Base-by-base conservation (phyloP, 2,113 vertebrate species). In the Myanophis thanlyinensis region DNA sequence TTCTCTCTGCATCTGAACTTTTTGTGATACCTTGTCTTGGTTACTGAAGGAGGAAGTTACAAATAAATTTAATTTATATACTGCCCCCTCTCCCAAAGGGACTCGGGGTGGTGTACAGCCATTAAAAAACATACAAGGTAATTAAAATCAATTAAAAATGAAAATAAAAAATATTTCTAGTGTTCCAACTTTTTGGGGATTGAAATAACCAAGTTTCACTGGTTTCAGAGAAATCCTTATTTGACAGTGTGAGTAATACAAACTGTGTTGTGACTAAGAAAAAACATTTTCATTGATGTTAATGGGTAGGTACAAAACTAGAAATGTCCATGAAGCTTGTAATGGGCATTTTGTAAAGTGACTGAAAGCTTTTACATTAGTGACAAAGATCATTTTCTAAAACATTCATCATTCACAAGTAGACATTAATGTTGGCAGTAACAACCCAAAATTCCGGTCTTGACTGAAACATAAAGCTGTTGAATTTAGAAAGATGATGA, bases 321-420 rank as follows among this genome's bases (percentile, higher is more conserved):
- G 52, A 85, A 59, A 85, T 48, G 67, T 84, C 85, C n/a, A 47
- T 59, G 25, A 48, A 59, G 67, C 84, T 89, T 84, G 56, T 92
- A 92, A 85, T 89, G 22, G 22, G 67, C 52, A 48, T 92, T 85
- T 89, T 85, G 44, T 22, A 59, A 47, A 92, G 52, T 49, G 12
- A 92, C 52, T 85, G 51, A 89, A 92, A 89, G 56, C 52, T 89
- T 92, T 85, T 92, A 85, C 44, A 85, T 44, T 27, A 44, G 11
- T 89, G 87, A 92, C 88, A 89, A 89, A 54, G 30, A 23, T 15
- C 88, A 59, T 92, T 92, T 92, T 48, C 51, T 30, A 56, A 89
- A 85, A 49, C 92, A 92, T 92, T 85, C 7, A 8, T 92, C 88
- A 89, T 89, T 89, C 15, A 18, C 88, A 89, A 85, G 2, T 27